Base-by-base conservation (phyloP, 2,113 vertebrate genomes). In the Sphyrna mokarran region DNA sequence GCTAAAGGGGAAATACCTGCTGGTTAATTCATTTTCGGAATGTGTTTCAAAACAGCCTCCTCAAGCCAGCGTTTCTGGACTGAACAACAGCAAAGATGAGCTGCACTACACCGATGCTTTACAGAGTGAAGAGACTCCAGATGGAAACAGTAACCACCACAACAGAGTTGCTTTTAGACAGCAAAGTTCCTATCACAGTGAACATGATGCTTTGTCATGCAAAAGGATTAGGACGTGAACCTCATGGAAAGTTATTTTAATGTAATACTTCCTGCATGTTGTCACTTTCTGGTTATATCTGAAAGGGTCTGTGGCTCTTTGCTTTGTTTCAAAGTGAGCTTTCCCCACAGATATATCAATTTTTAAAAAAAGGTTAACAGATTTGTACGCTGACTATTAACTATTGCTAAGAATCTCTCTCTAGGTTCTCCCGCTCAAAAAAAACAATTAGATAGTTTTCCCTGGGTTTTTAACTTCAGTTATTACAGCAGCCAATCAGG, bases 141-240 rank as follows among this genome's bases (percentile, higher is more conserved):
- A 91, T 29, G 97, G 96, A 61, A 96, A 68, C 95, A 22, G 95
- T 0, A 4, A 54, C 0, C 96, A 97, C 20, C 0, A 96, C 95
- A 97, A 96, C 20, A 97, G 97, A 96, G 96, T 91, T 93, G 96
- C 96, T 96, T 97, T 97, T 96, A 96, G 95, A 14, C 69, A 96
- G 96, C 97, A 97, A 96, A 97, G 97, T 40, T 96, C 96, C 18
- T 95, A 97, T 89, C 96, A 96, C 95, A 43, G 96, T 0, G 96
- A 96, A 63, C 97, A 97, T 10, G 91, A 33, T 37, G 43, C 96
- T 0, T 96, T 96, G 95, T 94, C 96, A 96, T 97, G 87, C 96
- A 98, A 99, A 97, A 97, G 97, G 96, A 96, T 98, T 96, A 98
- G 97, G 97, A 98, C 97, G 43, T 98, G 96, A 98, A 37, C 61